Evolutionary conservation across 2,113 vertebrate species (phyloP), one percentile per base, ranked within the genome.

Genomic region (Forbesichthys papilliferus): DNA sequence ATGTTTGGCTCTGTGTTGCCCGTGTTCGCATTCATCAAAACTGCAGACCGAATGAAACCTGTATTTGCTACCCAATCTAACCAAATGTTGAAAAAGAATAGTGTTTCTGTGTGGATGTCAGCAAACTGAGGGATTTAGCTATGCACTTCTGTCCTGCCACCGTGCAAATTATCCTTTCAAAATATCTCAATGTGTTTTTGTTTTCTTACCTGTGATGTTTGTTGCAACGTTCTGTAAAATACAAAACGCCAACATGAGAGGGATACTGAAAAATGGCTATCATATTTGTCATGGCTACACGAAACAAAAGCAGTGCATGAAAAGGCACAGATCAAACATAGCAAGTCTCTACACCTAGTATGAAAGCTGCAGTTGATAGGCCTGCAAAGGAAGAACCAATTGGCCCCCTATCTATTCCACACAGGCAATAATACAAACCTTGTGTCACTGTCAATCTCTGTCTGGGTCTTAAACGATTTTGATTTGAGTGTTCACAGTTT

Each of bases 271-370:
- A 81, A 61, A 72, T 75, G 60, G 66, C 69, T 77, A 48, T 63
- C 73, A 62, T 18, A 61, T 52, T 60, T 18, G 75, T 49, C 64
- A 68, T 34, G 47, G 27, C 68, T 53, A 73, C 68, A 90, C 79
- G 80, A 90, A 87, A 91, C 88, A 90, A 90, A 91, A 90, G 78
- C 78, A 75, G 71, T 1, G 69, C 86, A 75, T 8, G 78, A 77
- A 64, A 9, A 83, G 68, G 80, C 73, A 81, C 57, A 90, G 84
- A 92, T 92, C 88, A 92, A 90, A 91, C 84, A 86, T 87, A 73
- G 65, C 78, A 51, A 57, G 59, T 59, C 65, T 69, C 69, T 74
- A 86, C 90, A 91, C 88, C 91, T 92, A 90, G 79, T 68, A 52
- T 27, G 47, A 48, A 61, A 61, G 11, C 10, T 63, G 53, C 68